Evolutionary conservation across 2,797 vertebrate genomes (phyloP).

Genomic region (Dryobates pubescens): DNA sequence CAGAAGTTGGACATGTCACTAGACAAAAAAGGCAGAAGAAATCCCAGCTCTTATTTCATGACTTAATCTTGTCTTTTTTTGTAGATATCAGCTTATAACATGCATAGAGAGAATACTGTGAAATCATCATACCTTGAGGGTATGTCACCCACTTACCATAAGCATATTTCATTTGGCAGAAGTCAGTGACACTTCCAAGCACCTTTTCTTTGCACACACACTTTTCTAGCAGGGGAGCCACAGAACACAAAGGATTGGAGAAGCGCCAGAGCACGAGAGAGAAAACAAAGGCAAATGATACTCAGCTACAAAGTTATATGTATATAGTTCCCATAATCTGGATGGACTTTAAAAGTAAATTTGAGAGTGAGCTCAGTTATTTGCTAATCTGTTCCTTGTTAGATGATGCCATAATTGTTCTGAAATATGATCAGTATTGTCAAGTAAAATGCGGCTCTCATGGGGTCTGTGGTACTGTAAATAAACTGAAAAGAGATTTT

Average conservation of each 20-base stretch:
- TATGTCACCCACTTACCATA: conserved; percentile 82
- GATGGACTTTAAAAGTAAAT: background rate
- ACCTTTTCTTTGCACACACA: conserved; percentile 89
- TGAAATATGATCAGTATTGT: conserved; percentile 2
- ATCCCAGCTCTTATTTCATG: background rate
- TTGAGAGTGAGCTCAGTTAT: conserved; percentile 23
- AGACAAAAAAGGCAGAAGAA: background rate
- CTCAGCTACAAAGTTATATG: background rate
- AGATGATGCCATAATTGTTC: background rate
- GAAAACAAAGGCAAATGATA: background rate
- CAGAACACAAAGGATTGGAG: conserved; percentile 8
- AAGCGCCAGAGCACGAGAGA: background rate
- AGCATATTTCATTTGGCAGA: conserved; percentile 88
- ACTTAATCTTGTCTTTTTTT: background rate
- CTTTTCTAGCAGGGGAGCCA: conserved; percentile 80
- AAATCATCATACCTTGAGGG: background rate
- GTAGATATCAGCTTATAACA: background rate
- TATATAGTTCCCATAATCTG: background rate
- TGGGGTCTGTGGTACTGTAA: background rate
- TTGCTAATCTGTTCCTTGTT: conserved; percentile 29
- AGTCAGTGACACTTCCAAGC: conserved; percentile 82
- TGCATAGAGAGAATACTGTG: background rate
- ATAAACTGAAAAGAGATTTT: background rate
- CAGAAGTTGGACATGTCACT: background rate
- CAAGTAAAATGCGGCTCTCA: background rate